Evolutionary conservation across 2,113 vertebrate genomes (phyloP), one percentile per base, ranked within the genome.

Genomic region (Mormyrus iriodes): DNA sequence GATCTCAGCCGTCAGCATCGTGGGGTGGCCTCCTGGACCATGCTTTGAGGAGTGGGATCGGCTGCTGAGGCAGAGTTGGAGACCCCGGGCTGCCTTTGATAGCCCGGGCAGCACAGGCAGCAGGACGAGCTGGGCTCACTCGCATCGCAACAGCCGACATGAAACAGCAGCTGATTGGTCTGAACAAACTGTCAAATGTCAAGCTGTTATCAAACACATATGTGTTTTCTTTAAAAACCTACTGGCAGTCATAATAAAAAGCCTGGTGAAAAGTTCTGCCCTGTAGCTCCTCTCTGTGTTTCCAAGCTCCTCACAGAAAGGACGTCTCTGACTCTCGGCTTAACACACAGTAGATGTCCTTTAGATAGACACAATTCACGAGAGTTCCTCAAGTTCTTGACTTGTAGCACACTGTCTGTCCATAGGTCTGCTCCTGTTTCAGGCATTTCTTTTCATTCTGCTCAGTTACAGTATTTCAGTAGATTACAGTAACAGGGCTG

Each of bases 131-230:
- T 93, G 95, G 91, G 88, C 42, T 92, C 90, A 90, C 92, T 92
- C 91, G 88, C 92, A 92, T 90, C 90, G 90, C 91, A 91, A 88
- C 89, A 91, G 88, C 58, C 93, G 92, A 92, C 88, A 87, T 92
- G 90, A 88, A 89, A 93, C 91, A 92, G 69, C 91, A 90, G 92
- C 90, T 93, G 94, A 94, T 95, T 95, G 95, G 94, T 93, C 93
- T 94, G 93, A 95, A 94, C 93, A 92, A 92, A 93, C 94, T 95
- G 95, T 95, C 94, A 96, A 95, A 96, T 96, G 94, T 96, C 95
- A 95, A 94, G 93, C 91, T 90, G 91, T 93, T 94, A 95, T 95
- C 93, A 95, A 95, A 94, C 89, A 89, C 91, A 91, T 91, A 92
- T 92, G 90, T 94, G 93, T 95, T 95, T 94, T 94, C 93, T 93